Base-by-base conservation (phyloP, 2,888 invertebrate species). In the Lutraria lutraria region DNA sequence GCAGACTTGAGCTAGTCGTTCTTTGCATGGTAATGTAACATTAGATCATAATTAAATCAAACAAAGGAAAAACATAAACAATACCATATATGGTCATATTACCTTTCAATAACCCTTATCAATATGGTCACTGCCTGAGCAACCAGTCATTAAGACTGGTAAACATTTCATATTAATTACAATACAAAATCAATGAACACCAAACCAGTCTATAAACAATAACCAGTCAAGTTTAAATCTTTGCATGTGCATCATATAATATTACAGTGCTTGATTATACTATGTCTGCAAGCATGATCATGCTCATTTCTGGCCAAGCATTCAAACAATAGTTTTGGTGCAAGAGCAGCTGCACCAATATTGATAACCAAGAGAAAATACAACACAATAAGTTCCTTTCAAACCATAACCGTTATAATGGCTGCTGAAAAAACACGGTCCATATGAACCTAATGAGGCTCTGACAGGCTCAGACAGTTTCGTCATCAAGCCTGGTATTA, bases 71-170 rank as follows among this genome's bases (percentile, higher is more conserved):
- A 68, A 68, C 63, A 68, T 43, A 4, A 25, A 25, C 63, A 68
- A 68, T 4, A 68, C 63, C 25, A 25, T 68, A 68, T 68, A 76
- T 19, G 76, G 76, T 76, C 76, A 76, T 76, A 43, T 76, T 34
- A 34, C 76, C 76, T 16, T 16, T 6, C 13, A 76, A 19, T 76
- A 76, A 76, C 76, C 76, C 76, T 31, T 31, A 76, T 76, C 34
- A 16, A 10, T 34, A 34, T 25, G 76, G 76, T 76, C 76, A 76
- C 15, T 31, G 76, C n/a, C 63, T 68, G 63, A 6, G 25, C 25
- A 68, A n/a, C 63, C 63, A 25, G 25, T 68, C 63, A 68, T n/a
- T 25, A 6, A 68, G 63, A 68, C 63, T 68, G 63, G 63, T 68
- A 25, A 1, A n/a, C 25, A 25, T 68, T 68, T 68, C 63, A 25